Conservation (phyloP, 1,140 invertebrate genomes). For the Cydia fagiglandana region DNA sequence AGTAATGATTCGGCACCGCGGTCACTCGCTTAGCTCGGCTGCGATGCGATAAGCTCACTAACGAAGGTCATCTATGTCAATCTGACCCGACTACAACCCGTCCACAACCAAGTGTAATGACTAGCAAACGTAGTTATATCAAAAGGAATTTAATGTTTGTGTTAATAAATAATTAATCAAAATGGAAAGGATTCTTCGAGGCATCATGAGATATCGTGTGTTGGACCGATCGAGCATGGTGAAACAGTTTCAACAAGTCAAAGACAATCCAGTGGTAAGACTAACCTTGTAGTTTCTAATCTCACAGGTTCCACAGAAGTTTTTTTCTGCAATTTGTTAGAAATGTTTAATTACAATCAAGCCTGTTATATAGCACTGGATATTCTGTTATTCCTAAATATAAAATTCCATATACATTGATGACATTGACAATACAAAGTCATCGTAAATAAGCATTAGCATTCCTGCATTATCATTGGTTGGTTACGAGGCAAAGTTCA, state of each 20-base stretch:
- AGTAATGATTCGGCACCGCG: slow-evolving; percentile 35
- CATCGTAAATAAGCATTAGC: not conserved
- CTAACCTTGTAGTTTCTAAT: slow-evolving; percentile 41
- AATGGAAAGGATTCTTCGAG: slow-evolving; percentile 92
- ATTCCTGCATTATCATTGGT: not conserved
- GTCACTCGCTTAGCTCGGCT: slow-evolving; percentile 15
- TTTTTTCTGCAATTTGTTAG: not conserved
- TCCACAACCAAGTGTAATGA: slow-evolving; percentile 15
- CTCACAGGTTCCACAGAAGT: not conserved
- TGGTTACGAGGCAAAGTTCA: not conserved
- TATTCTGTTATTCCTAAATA: not conserved
- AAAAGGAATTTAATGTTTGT: not conserved
- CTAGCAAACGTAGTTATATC: not conserved
- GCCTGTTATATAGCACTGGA: not conserved
- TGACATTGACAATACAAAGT: not conserved
- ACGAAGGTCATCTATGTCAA: slow-evolving; percentile 75
- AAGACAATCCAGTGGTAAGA: slow-evolving; percentile 91
- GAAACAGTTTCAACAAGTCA: slow-evolving; percentile 92
- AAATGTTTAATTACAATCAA: not conserved
- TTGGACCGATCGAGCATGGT: slow-evolving; percentile 91
- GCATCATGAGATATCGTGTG: slow-evolving; percentile 92
- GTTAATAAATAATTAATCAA: slow-evolving; percentile 28
- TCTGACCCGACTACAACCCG: slow-evolving; percentile 38
- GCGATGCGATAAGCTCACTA: slow-evolving; percentile 64
- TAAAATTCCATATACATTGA: not conserved